Evolutionary conservation across 2,888 invertebrate species (phyloP), one percentile per base, ranked within the genome.

Genomic region (Oscheius myriophilus): DNA sequence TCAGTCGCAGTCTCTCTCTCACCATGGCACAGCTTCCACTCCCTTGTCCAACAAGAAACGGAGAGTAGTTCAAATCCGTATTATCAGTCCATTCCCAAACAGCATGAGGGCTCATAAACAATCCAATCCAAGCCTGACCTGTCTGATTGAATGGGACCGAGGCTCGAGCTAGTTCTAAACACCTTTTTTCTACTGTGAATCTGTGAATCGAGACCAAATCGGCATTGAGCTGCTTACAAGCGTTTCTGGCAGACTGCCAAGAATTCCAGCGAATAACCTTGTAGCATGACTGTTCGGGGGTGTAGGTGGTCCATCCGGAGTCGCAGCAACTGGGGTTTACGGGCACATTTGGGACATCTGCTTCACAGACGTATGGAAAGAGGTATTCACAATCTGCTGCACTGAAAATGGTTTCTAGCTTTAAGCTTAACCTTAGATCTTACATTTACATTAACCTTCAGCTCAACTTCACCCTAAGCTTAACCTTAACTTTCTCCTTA

Each of bases 31-130:
- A 61, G 49, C 49, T 61, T 1, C 46, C 49, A n/a, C 46, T 61
- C 14, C 61, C 61, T 2, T 61, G 61, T n/a, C 61, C 61, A 0
- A 39, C 39, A n/a, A 61, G 21, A 26, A 61, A 61, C 11, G 61
- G 61, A 49, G 33, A 23, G 33, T 26, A 61, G 33, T 33, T 18
- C 21, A 61, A 39, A 21, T 61, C 61, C 9, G 61, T 61, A 11
- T 61, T 46, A 25, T 61, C 61, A 11, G 61, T 61, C 61, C 61
- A 61, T 33, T 61, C 49, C 61, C 61, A 61, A 49, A 49, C 26
- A 26, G 45, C 46, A 26, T 61, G 61, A 16, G 16, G 43, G 11
- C 16, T 49, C 14, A 46, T 16, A 49, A 61, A 61, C 11, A 61
- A 33, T 1, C 61, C 61, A 26, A 46, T 61, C 61, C 61, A 61